phyloP scores from a whole-genome alignment of 2,888 invertebrate genomes.

The Pammene fasciana region DNA sequence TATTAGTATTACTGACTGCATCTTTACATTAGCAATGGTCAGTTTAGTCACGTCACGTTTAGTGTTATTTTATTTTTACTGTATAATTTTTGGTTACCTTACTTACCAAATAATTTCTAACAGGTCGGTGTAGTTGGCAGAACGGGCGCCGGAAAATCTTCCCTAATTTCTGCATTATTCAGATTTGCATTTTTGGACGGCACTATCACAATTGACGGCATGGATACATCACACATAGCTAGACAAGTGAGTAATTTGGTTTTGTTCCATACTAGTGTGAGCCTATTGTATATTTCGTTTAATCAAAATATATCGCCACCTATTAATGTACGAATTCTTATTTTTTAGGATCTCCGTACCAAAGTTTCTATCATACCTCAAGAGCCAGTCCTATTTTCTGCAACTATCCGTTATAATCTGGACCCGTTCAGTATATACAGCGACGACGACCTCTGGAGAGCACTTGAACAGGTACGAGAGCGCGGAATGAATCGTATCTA shows the following conservation, averaged over 20 bases:
- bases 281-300: not conserved
- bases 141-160: slow-evolving; percentile 26
- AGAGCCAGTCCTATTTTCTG: slow-evolving; percentile 87
- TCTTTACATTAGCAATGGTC: too few relatives aligned
- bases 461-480: slow-evolving; percentile 84
- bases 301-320: too few relatives aligned
- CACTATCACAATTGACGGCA: slow-evolving; percentile 84
- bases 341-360: slow-evolving; percentile 82
- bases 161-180: slow-evolving; percentile 81
- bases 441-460: slow-evolving; percentile 86
- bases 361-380: slow-evolving; percentile 89
- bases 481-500: not conserved
- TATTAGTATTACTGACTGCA: too few relatives aligned
- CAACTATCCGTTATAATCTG: slow-evolving; percentile 87
- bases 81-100: not conserved
- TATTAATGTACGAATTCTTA: too few relatives aligned
- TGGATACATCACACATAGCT: slow-evolving; percentile 83
- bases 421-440: slow-evolving; percentile 87
- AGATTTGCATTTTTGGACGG: slow-evolving; percentile 86
- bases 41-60: too few relatives aligned
- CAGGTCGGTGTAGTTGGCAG: slow-evolving; percentile 85
- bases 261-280: too few relatives aligned
- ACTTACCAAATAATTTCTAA: not conserved
- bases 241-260: slow-evolving; percentile 67
- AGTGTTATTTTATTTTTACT: too few relatives aligned